These are phyloP conservation scores for Pardosa pseudoannulata DNA, from an alignment of 2,888 invertebrate species.

Conservation along the genomic window DNA sequence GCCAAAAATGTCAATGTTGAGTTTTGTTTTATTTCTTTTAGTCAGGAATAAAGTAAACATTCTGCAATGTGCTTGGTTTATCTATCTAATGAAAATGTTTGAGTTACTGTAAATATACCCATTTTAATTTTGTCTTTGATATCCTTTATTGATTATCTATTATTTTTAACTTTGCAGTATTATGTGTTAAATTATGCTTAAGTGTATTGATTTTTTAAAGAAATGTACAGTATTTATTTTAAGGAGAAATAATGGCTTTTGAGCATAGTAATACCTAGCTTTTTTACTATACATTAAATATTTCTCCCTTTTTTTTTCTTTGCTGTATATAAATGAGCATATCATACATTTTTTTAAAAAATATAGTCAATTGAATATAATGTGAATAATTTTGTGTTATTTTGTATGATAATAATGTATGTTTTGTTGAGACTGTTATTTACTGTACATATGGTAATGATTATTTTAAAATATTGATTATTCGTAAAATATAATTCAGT, in stretches of 20 bases:
- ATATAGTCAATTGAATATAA: not conserved
- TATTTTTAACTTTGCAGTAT: too few relatives aligned
- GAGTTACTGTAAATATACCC: too few relatives aligned
- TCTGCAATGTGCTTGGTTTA: too few relatives aligned
- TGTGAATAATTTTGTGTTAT: slow-evolving; percentile 20
- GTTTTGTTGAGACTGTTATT: slow-evolving; percentile 9
- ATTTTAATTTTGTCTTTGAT: too few relatives aligned
- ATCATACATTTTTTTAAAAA: slow-evolving; percentile 1
- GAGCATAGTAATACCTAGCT: not conserved
- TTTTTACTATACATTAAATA: not conserved
- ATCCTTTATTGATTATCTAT: too few relatives aligned
- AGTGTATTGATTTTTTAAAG: not conserved
- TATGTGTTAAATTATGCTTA: too few relatives aligned
- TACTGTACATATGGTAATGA: slow-evolving; percentile 10
- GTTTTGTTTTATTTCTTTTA: too few relatives aligned
- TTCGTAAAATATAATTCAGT: not conserved
- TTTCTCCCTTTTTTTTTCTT: not conserved
- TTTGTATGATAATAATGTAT: slow-evolving; percentile 7
- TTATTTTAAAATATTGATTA: not conserved
- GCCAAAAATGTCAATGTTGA: too few relatives aligned
- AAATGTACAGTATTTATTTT: slow-evolving; percentile 2
- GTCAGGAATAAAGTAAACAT: too few relatives aligned
- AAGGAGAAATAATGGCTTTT: not conserved
- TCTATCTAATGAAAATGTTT: too few relatives aligned
- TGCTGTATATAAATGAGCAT: slow-evolving; percentile 30